Conservation (phyloP, 1,140 invertebrate species). For the Leptopilina clavipes region DNA sequence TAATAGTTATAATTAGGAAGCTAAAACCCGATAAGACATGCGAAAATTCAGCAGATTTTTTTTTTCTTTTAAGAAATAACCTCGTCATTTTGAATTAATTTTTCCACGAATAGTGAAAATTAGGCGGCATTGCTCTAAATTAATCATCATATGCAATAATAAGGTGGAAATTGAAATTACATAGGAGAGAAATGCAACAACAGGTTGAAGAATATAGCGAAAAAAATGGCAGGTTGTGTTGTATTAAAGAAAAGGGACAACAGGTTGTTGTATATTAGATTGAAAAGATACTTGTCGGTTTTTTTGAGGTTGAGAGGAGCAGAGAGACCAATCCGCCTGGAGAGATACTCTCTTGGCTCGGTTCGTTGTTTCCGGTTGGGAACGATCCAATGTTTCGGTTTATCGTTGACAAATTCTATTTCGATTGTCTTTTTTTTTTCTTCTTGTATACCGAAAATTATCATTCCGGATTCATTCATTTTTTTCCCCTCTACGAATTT, state of each 20-base stretch:
- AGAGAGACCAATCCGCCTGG: slow-evolving; percentile 28
- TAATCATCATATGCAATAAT: no score
- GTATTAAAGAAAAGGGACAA: no score
- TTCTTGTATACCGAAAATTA: neutral
- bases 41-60: neutral
- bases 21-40: slow-evolving; percentile 25
- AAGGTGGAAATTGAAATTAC: no score
- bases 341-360: slow-evolving; percentile 25
- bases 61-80: neutral
- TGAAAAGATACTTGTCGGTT: neutral
- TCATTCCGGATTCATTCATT: neutral
- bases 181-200: slow-evolving; percentile 23
- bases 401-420: neutral
- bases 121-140: no score
- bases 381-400: neutral
- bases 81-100: neutral
- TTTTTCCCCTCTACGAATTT: neutral
- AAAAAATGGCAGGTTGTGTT: no score
- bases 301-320: neutral
- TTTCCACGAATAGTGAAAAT: neutral
- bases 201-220: neutral
- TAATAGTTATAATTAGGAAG: slow-evolving; percentile 19
- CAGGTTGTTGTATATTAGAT: slow-evolving; percentile 15
- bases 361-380: slow-evolving; percentile 14
- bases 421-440: neutral